Evolutionary conservation across 2,888 invertebrate genomes (phyloP).

Genomic region (Anthoptus insignis): DNA sequence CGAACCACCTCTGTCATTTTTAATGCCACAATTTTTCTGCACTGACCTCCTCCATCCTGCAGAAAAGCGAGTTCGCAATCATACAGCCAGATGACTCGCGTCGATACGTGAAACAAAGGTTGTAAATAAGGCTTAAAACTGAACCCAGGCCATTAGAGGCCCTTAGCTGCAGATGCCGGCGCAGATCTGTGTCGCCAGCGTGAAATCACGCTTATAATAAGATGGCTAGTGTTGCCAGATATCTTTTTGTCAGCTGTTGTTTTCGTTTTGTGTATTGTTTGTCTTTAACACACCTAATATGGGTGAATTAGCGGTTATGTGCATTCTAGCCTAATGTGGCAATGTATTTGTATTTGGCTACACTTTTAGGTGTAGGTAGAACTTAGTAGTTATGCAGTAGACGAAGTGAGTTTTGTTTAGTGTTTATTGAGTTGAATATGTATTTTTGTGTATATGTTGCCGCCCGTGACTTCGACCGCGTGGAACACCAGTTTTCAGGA

Average conservation of each 20-base stretch:
- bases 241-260: constrained; percentile 15
- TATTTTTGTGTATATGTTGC: no score
- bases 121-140: constrained; percentile 85
- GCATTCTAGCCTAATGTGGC: no score
- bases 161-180: constrained; percentile 77
- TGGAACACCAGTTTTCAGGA: no score
- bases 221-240: constrained; percentile 20
- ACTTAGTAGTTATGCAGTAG: no score
- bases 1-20: no score
- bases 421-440: no score
- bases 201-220: constrained; percentile 58
- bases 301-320: neutral
- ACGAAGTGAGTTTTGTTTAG: no score
- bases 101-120: constrained; percentile 73
- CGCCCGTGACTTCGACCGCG: no score
- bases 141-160: constrained; percentile 79
- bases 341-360: neutral
- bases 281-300: neutral
- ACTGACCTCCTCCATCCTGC: neutral
- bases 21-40: neutral
- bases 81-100: constrained; percentile 32
- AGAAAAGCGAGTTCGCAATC: constrained; percentile 17
- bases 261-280: constrained; percentile 8
- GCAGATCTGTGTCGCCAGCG: constrained; percentile 76
- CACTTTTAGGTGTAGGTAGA: no score